Base-by-base conservation (phyloP, 2,113 vertebrate species). In the Grammomys surdaster region DNA sequence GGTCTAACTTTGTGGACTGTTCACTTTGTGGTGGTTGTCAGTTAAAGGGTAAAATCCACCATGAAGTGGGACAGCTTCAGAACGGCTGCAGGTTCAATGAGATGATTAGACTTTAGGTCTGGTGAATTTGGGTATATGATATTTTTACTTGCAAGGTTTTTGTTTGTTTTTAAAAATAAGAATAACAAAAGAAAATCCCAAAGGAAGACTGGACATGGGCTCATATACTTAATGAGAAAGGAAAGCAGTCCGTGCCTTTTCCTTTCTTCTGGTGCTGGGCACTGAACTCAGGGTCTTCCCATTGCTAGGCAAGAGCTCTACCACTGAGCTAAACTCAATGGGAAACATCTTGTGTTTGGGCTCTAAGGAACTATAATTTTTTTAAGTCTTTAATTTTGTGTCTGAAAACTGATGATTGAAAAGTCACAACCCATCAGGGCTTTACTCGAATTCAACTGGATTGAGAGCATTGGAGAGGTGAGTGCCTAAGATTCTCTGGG, bases 201-300 rank as follows among this genome's bases (percentile, higher is more conserved):
- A 81, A 58, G 10, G 54, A 82, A 82, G 54, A 58, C 56, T 17
- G 92, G 65, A 20, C 81, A 87, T 17, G 3, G 78, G 40, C 86
- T 65, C 43, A 87, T 36, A 92, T 86, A 73, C 33, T 95, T 96
- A 95, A 95, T 65, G 87, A 43, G 8, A 96, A 81, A 6, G 65
- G 33, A 73, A 70, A 96, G 22, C 80, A 87, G 87, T 51, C 19
- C 51, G 40, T 7, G 5, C 10, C 3, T 82, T n/a, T 46, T 63
- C 58, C 48, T 54, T 78, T 33, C 3, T 65, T 31, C 82, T 19
- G 28, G 40, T 65, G 58, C 58, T 65, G 40, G 81, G n/a, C 56
- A 63, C 2, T 40, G 56, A 84, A 60, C 80, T n/a, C 31, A 43
- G 80, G 20, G 12, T 16, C 81, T 63, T 63, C 7, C 10, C 58